Percentiles rank a stretch among this genome's conserved stretches.
Evolutionary conservation across 2,113 vertebrate species (phyloP).

Genomic region (Elephantulus edwardii): DNA sequence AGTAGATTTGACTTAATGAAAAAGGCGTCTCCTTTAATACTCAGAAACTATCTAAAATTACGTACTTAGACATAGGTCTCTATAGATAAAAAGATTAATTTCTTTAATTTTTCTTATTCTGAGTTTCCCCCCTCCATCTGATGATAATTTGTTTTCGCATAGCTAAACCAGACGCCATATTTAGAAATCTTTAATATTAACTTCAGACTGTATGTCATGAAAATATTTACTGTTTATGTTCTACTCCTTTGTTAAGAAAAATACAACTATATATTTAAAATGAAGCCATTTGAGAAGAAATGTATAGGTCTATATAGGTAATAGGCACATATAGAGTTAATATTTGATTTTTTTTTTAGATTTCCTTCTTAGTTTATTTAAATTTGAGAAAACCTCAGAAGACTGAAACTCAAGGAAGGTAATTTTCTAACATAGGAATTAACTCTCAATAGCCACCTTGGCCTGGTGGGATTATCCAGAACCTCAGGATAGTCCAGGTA

Average conservation of each 20-base stretch:
- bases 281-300: constrained; percentile 20
- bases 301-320: not conserved
- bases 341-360: not conserved
- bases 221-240: constrained; percentile 22
- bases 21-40: constrained; percentile 22
- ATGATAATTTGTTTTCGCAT: constrained; percentile 25
- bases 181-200: constrained; percentile 49
- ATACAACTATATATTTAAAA: not conserved
- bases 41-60: no score
- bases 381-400: constrained; percentile 48
- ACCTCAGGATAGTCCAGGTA: constrained; percentile 54
- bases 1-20: not conserved
- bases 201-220: not conserved
- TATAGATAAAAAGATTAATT: not conserved
- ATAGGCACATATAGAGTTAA: not conserved
- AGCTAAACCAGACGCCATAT: not conserved
- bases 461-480: constrained; percentile 55
- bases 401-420: constrained; percentile 59
- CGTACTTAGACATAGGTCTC: not conserved
- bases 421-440: constrained; percentile 53
- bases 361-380: constrained; percentile 50
- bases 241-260: not conserved
- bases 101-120: constrained; percentile 45
- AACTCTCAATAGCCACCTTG: constrained; percentile 16
- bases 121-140: not conserved